Evolutionary conservation across 2,797 vertebrate species (phyloP).

Genomic region (Avahi laniger): DNA sequence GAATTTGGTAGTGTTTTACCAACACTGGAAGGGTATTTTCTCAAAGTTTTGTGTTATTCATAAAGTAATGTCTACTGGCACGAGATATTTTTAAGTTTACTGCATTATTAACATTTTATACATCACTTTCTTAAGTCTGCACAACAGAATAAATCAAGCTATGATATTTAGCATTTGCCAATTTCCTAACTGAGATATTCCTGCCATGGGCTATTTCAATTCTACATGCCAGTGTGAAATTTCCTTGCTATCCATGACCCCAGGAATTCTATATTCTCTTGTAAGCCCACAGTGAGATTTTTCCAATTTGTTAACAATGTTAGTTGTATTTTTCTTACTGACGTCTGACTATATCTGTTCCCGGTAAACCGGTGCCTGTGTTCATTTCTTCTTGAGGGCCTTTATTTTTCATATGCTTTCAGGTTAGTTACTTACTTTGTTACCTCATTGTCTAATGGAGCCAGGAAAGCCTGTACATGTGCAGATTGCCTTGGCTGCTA

Average conservation of each 20-base stretch:
- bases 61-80: neutral
- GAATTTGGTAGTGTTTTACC: neutral
- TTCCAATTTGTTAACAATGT: neutral
- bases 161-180: neutral
- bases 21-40: neutral
- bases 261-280: neutral
- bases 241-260: neutral
- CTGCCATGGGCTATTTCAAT: neutral
- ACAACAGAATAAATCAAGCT: neutral
- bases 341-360: neutral
- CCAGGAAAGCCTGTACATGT: too few relatives aligned
- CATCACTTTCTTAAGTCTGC: neutral
- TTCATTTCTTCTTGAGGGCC: neutral
- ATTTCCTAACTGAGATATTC: neutral
- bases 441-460: neutral
- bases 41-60: neutral
- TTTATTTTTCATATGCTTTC: neutral
- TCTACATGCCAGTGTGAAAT: accelerated
- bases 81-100: neutral
- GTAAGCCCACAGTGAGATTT: neutral
- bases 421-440: neutral
- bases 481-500: neutral
- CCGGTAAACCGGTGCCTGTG: neutral
- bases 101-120: neutral
- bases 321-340: neutral